Evolutionary conservation across 1,140 invertebrate species (phyloP).

Genomic region (Listronotus oregonensis): DNA sequence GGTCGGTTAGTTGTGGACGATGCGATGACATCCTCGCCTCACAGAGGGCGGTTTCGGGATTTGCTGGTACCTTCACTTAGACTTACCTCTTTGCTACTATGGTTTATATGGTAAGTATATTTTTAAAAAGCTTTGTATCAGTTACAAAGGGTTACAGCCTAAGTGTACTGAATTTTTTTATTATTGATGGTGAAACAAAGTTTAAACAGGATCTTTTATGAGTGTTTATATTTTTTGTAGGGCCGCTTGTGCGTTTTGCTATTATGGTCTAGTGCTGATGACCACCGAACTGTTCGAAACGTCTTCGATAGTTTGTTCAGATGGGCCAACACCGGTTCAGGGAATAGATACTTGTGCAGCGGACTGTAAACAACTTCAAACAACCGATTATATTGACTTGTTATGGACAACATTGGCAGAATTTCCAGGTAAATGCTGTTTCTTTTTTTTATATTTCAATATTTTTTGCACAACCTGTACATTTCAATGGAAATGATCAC

Average conservation of each 20-base stretch:
- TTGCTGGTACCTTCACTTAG: slow-evolving; percentile 79
- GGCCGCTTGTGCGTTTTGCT: slow-evolving; percentile 94
- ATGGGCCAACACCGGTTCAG: slow-evolving; percentile 46
- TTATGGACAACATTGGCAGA: slow-evolving; percentile 94
- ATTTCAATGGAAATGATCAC: too few species aligned
- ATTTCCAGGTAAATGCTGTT: slow-evolving; percentile 75
- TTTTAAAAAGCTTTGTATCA: slow-evolving; percentile 31
- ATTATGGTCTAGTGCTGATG: slow-evolving; percentile 94
- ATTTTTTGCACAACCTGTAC: too few species aligned
- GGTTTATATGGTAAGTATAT: slow-evolving; percentile 83
- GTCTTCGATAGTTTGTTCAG: slow-evolving; percentile 59
- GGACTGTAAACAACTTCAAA: slow-evolving; percentile 77
- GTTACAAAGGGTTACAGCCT: slow-evolving; percentile 39
- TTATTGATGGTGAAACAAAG: slow-evolving; percentile 18
- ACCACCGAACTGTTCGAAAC: slow-evolving; percentile 91
- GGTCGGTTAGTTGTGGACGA: slow-evolving; percentile 87
- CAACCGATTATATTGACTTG: slow-evolving; percentile 89
- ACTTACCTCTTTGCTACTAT: slow-evolving; percentile 83
- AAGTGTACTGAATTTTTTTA: slow-evolving; percentile 23
- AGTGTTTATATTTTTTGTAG: slow-evolving; percentile 56
- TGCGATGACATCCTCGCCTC: slow-evolving; percentile 61
- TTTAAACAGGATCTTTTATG: too few species aligned
- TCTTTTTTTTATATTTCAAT: too few species aligned
- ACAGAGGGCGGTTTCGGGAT: slow-evolving; percentile 75
- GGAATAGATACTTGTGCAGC: slow-evolving; percentile 65